A percentile compares a stretch with the other conserved stretches of the same genome.
Conservation (phyloP, 2,797 vertebrate genomes). For the Bovichtus variegatus region DNA sequence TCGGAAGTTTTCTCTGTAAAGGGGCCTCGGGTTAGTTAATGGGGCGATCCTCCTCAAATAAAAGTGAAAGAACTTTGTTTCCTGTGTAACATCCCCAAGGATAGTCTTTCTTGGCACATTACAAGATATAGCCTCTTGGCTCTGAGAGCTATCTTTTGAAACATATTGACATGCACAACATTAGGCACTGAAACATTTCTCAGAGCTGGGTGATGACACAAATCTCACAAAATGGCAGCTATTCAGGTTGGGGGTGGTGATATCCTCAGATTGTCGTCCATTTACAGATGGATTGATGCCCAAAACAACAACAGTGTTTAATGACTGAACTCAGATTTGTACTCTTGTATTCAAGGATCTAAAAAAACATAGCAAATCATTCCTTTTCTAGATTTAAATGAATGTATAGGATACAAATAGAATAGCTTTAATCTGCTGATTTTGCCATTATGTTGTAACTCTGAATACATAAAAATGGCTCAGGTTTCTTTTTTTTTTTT, state of each 20-base stretch:
- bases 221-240: conserved; percentile 46
- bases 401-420: not conserved
- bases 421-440: not conserved
- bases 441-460: not conserved
- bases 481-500: not conserved
- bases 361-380: not conserved
- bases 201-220: conserved; percentile 42
- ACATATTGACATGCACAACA: conserved; percentile 60
- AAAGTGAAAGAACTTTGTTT: not conserved
- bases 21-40: not conserved
- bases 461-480: not conserved
- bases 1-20: not conserved
- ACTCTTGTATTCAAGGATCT: not conserved
- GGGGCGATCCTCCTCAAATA: not conserved
- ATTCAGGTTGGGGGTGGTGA: conserved; percentile 10
- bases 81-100: not conserved
- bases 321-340: not conserved
- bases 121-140: conserved; percentile 13
- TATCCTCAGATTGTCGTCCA: conserved; percentile 14
- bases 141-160: conserved; percentile 48
- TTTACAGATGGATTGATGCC: conserved; percentile 18
- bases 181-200: conserved; percentile 37
- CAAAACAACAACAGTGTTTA: not conserved
- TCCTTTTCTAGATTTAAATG: not conserved
- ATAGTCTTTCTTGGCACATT: conserved; percentile 21